Conservation (phyloP, 2,797 vertebrate genomes). For the Dermochelys coriacea region DNA sequence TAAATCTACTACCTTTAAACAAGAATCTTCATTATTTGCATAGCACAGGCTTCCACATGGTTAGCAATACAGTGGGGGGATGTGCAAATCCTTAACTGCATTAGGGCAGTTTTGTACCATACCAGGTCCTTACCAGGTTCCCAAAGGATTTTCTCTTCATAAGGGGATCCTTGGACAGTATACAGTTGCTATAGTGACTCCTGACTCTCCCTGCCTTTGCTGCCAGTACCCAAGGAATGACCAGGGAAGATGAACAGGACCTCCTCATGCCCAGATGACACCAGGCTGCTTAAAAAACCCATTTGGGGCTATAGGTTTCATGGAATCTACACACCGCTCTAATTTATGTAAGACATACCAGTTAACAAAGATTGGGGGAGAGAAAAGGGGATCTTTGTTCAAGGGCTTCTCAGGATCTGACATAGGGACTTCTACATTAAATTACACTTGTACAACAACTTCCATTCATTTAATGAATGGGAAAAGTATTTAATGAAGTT, state of each 20-base stretch:
- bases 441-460: not conserved
- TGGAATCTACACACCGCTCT: not conserved
- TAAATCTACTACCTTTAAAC: not conserved
- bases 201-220: not conserved
- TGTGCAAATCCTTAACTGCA: not conserved
- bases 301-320: not conserved
- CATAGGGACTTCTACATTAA: not conserved
- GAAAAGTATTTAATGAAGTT: not conserved
- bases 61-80: not conserved
- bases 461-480: not conserved
- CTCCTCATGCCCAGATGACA: not conserved
- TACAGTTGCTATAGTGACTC: no score
- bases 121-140: not conserved
- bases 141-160: not conserved
- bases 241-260: not conserved
- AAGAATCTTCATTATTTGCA: not conserved
- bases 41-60: not conserved
- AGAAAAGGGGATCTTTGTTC: not conserved
- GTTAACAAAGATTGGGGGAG: not conserved
- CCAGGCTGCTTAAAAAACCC: not conserved
- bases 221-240: not conserved
- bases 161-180: not conserved
- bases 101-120: not conserved
- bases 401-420: not conserved
- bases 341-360: not conserved